Evolutionary conservation across 2,113 vertebrate genomes (phyloP), one percentile per base, ranked within the genome.

Genomic region (Bufo bufo): DNA sequence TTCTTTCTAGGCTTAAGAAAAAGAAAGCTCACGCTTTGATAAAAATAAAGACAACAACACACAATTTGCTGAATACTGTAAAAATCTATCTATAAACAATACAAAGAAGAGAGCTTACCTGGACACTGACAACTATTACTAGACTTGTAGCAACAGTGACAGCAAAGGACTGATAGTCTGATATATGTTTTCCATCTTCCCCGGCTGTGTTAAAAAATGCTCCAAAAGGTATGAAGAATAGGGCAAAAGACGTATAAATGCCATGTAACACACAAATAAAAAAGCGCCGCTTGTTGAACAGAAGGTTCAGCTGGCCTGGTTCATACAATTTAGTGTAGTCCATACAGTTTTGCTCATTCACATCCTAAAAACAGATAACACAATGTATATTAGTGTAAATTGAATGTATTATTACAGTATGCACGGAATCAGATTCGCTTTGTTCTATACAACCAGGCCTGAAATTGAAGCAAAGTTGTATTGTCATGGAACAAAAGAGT

Each of bases 211-310:
- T 90, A 65, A 93, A 91, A 89, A 96, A 96, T 77, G 94, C 94
- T 87, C 95, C 95, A 0, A 95, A 96, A 13, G 96, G 95, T 77
- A 97, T 93, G 90, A 97, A 97, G 93, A 97, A 97, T 50, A 97
- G 95, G 65, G 92, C 91, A 52, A 96, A 93, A 0, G 96, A 97
- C 0, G 95, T 97, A 77, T 92, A 95, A 87, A 97, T 74, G 7
- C 96, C 96, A 89, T 96, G 96, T 50, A 95, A 92, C 0, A 94
- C 88, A 61, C 96, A 97, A 91, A 95, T 92, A 91, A 97, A 96
- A 91, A 97, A 97, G 91, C 93, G 94, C 0, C 86, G 93, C 87
- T 97, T 97, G 94, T 97, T 97, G 92, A 97, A 97, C 69, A 97
- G 93, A 5, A 96, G 93, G 86, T 97, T 96, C 59, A 95, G 93